phyloP scores from a whole-genome alignment of 2,113 vertebrate genomes.

The Chionis minor region DNA sequence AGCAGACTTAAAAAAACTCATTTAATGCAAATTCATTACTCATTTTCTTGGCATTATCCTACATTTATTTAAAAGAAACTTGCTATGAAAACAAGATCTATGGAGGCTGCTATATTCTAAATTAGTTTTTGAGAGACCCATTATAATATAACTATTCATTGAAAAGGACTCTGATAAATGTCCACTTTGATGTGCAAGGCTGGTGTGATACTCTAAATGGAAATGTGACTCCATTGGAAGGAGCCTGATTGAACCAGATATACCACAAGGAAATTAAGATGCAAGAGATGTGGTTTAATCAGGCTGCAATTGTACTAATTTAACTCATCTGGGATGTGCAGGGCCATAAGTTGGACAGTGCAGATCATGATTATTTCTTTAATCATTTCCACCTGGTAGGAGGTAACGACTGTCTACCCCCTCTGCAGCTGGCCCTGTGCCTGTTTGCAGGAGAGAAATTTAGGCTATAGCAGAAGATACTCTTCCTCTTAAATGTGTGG shows the following conservation, averaged over 20 bases:
- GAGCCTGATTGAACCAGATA: slow-evolving; percentile 24
- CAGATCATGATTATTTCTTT: background rate
- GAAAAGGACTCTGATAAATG: slow-evolving; percentile 33
- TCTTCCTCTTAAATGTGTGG: background rate
- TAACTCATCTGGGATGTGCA: background rate
- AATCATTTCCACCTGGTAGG: background rate
- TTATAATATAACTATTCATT: background rate
- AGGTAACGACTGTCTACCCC: background rate
- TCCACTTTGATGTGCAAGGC: slow-evolving; percentile 44
- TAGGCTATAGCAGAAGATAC: background rate
- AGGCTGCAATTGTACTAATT: slow-evolving; percentile 33
- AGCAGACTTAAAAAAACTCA: background rate
- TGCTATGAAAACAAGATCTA: slow-evolving; percentile 36
- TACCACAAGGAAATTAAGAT: slow-evolving; percentile 40
- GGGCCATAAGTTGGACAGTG: background rate
- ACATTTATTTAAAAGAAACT: slow-evolving; percentile 32
- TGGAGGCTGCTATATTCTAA: background rate
- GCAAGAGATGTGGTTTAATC: slow-evolving; percentile 29
- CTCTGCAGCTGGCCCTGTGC: background rate
- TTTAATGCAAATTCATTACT: slow-evolving; percentile 16
- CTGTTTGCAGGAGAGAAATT: background rate
- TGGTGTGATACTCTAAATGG: slow-evolving; percentile 21
- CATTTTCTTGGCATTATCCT: slow-evolving; percentile 18
- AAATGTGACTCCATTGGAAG: slow-evolving; percentile 7
- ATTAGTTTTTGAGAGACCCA: slow-evolving; percentile 19